Evolutionary conservation across 2,797 vertebrate genomes (phyloP).

Genomic region (Toxotes lorentzi): DNA sequence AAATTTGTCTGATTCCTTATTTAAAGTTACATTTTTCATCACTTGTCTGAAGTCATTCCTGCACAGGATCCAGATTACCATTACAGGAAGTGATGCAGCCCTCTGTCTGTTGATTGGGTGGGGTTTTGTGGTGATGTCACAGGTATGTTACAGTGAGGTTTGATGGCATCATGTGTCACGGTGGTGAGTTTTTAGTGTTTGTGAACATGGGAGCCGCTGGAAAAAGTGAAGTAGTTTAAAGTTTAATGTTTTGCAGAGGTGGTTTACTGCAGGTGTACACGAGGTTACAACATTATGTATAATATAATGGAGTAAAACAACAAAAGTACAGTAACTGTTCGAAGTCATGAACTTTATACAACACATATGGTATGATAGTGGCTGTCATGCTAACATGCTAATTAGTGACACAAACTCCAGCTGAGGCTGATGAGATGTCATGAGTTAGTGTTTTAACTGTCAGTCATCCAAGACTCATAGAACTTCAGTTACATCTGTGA

Average conservation of each 20-base stretch:
- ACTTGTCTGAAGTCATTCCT: no score
- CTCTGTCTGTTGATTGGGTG: not conserved
- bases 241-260: slow-evolving; percentile 15
- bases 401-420: not conserved
- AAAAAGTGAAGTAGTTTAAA: not conserved
- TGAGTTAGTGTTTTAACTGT: no score
- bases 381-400: slow-evolving; percentile 18
- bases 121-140: slow-evolving; percentile 1
- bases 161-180: slow-evolving; percentile 8
- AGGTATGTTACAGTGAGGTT: slow-evolving; percentile 11
- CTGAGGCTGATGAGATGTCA: not conserved
- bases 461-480: no score
- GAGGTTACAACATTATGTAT: not conserved
- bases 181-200: not conserved
- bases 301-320: not conserved
- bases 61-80: no score
- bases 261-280: not conserved
- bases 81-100: no score
- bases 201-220: not conserved
- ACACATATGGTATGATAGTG: not conserved
- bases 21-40: no score
- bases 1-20: no score
- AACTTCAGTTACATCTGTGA: no score
- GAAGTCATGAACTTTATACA: not conserved
- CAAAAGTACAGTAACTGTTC: slow-evolving; percentile 2